Evolutionary conservation across 2,888 invertebrate species (phyloP).

Genomic region (Aquatica leii): DNA sequence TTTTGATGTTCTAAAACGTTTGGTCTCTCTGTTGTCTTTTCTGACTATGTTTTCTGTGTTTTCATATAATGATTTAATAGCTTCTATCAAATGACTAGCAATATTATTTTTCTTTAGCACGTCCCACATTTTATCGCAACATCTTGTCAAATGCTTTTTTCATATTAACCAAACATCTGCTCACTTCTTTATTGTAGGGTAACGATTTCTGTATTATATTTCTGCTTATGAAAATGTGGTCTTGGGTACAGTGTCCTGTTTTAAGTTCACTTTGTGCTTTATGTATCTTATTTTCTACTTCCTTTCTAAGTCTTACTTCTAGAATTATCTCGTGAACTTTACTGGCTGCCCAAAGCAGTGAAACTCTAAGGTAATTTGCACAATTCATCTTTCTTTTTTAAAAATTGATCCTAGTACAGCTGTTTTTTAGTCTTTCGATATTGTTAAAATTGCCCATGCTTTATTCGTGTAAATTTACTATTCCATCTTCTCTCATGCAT

Average conservation of each 20-base stretch:
- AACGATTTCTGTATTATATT: slow-evolving; percentile 2
- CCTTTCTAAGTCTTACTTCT: slow-evolving; percentile 3
- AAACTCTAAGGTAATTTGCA: background rate
- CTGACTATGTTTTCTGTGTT: too few relatives aligned
- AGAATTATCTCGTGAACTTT: slow-evolving; percentile 6
- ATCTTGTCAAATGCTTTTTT: slow-evolving; percentile 1
- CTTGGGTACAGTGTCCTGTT: background rate
- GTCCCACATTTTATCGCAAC: background rate
- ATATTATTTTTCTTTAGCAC: background rate
- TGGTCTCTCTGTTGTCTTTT: too few relatives aligned
- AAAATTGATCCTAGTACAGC: too few relatives aligned
- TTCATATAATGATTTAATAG: slow-evolving; percentile 2
- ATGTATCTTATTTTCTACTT: background rate
- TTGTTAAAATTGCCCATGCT: background rate
- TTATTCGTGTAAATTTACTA: background rate
- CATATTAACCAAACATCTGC: background rate
- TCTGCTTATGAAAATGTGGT: slow-evolving; percentile 1
- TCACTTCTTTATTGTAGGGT: slow-evolving; percentile 1
- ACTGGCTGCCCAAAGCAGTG: background rate
- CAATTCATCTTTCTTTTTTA: too few relatives aligned
- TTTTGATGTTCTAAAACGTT: too few relatives aligned
- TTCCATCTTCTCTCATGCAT: background rate
- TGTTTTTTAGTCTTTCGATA: background rate
- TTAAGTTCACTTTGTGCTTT: background rate
- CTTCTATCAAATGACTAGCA: background rate